A percentile compares a stretch with the other conserved stretches of the same genome.
These are phyloP conservation scores for Dendrolimus punctatus DNA, from an alignment of 1,140 invertebrate genomes.

Conservation along the genomic window DNA sequence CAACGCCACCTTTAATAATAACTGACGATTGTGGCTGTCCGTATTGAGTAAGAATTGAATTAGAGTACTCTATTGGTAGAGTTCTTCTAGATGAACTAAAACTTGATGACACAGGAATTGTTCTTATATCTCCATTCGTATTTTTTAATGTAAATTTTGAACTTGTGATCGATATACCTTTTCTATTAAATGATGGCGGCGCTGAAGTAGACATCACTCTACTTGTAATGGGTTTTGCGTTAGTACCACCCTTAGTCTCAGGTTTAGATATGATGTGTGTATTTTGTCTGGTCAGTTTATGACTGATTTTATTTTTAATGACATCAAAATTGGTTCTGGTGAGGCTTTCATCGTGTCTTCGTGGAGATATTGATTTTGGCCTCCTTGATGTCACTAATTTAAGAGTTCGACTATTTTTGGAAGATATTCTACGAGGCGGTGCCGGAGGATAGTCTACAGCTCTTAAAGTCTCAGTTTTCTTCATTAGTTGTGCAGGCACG, in stretches of 20 bases:
- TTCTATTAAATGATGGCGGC: conserved; percentile 45
- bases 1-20: conserved; percentile 62
- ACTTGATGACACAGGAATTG: conserved; percentile 17
- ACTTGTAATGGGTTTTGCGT: conserved; percentile 42
- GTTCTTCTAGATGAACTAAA: conserved; percentile 63
- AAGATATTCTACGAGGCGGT: conserved; percentile 82
- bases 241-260: conserved; percentile 21
- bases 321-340: conserved; percentile 70
- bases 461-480: background rate
- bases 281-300: conserved; percentile 69
- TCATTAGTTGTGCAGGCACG: conserved; percentile 14
- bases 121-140: conserved; percentile 44
- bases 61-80: conserved; percentile 58
- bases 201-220: conserved; percentile 50
- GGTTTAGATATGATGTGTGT: conserved; percentile 60
- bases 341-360: conserved; percentile 18
- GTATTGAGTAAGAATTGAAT: conserved; percentile 32
- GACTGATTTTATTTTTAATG: conserved; percentile 73
- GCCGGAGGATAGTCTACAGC: conserved; percentile 69
- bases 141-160: conserved; percentile 15
- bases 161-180: conserved; percentile 19
- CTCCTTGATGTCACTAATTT: conserved; percentile 75
- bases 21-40: conserved; percentile 32
- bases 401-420: conserved; percentile 80
- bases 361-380: conserved; percentile 25